Conservation (phyloP, 2,888 invertebrate species). For the Lepetodrilus schrolli region DNA sequence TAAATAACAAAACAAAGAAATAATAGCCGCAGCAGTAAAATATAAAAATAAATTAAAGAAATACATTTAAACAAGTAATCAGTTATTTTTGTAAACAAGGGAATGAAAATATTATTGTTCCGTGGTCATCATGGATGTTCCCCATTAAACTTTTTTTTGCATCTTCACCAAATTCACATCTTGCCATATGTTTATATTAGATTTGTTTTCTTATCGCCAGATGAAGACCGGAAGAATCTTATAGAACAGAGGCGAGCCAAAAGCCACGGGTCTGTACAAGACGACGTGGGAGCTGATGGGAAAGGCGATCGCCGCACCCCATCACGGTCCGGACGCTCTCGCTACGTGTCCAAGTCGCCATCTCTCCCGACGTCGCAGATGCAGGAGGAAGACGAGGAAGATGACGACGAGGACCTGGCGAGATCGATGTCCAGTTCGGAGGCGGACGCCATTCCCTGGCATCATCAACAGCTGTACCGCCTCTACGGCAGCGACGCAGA, state of each 20-base stretch:
- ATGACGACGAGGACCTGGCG: slow-evolving; percentile 5
- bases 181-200: too few relatives aligned
- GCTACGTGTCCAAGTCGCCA: slow-evolving; percentile 1
- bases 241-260: slow-evolving; percentile 34
- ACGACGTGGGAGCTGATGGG: slow-evolving; percentile 21
- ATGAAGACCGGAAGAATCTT: slow-evolving; percentile 53
- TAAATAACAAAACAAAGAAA: too few relatives aligned
- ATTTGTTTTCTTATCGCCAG: slow-evolving; percentile 41
- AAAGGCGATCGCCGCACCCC: slow-evolving; percentile 7
- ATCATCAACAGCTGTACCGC: slow-evolving; percentile 65
- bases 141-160: background rate
- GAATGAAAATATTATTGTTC: too few relatives aligned
- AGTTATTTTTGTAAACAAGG: too few relatives aligned
- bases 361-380: slow-evolving; percentile 27
- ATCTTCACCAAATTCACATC: background rate
- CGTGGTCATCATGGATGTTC: too few relatives aligned
- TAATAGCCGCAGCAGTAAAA: too few relatives aligned
- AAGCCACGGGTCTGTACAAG: slow-evolving; percentile 27
- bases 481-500: slow-evolving; percentile 68
- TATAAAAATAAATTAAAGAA: too few relatives aligned
- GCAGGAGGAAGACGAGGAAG: slow-evolving; percentile 33
- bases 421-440: background rate
- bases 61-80: too few relatives aligned
- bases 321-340: slow-evolving; percentile 24
- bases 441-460: slow-evolving; percentile 47